Evolutionary conservation across 1,140 invertebrate genomes (phyloP).

Genomic region (Cotesia vestalis): DNA sequence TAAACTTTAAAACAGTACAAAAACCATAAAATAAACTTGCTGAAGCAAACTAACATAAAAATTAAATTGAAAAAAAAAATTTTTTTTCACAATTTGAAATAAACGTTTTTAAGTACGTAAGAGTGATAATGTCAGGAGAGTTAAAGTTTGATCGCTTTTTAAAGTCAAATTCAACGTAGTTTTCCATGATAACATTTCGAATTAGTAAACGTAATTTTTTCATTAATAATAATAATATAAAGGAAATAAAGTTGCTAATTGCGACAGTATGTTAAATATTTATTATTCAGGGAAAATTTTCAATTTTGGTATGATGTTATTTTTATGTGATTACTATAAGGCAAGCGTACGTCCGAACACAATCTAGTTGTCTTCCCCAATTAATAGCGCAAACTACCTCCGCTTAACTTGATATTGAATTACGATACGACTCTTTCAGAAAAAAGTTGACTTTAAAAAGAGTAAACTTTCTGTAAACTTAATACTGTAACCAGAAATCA

Average conservation of each 20-base stretch:
- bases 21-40: constrained; percentile 12
- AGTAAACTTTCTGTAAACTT: neutral
- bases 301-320: neutral
- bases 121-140: too few species aligned
- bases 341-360: neutral
- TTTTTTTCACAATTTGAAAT: constrained; percentile 1
- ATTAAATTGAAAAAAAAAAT: neutral
- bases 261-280: neutral
- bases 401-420: constrained; percentile 6
- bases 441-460: constrained; percentile 2
- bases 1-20: constrained; percentile 30
- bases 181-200: too few species aligned
- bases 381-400: constrained; percentile 9
- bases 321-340: neutral
- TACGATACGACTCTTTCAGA: neutral
- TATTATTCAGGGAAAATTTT: neutral
- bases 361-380: constrained; percentile 15
- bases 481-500: too few species aligned
- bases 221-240: too few species aligned
- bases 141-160: too few species aligned
- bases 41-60: neutral
- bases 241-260: too few species aligned
- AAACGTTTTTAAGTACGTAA: neutral
- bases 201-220: too few species aligned
- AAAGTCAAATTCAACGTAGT: too few species aligned